Evolutionary conservation across 2,797 vertebrate species (phyloP).

Genomic region (Muraenolepis orangiensis): DNA sequence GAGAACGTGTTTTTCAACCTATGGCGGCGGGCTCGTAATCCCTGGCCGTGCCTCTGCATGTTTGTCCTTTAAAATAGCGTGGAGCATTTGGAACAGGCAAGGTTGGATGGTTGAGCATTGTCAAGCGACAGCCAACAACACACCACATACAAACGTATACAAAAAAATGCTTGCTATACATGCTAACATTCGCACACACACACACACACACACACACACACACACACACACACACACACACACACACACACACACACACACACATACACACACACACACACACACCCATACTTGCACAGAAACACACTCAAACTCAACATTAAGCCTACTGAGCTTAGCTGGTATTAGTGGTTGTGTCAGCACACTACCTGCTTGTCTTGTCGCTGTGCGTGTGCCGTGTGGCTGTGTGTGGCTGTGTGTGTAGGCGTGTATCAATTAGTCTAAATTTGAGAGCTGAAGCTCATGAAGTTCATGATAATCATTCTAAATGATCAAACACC

Average conservation of each 20-base stretch:
- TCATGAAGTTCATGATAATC: too few species aligned
- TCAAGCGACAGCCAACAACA: too few species aligned
- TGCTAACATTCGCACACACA: not conserved
- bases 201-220: conserved; percentile 2
- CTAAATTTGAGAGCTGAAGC: too few species aligned
- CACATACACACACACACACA: not conserved
- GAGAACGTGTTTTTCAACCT: not conserved
- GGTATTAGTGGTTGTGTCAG: conserved; percentile 10
- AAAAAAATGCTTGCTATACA: not conserved
- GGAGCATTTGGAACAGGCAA: not conserved
- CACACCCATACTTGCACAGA: conserved; percentile 4
- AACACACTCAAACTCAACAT: conserved; percentile 2
- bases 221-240: not conserved
- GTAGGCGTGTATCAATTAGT: not conserved
- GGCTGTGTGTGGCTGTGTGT: conserved; percentile 4
- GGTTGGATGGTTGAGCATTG: not conserved
- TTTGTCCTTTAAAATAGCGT: not conserved
- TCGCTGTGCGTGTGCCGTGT: conserved; percentile 13
- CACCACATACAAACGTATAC: not conserved
- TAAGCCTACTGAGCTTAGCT: conserved; percentile 8
- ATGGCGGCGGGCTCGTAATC: not conserved
- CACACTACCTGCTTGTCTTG: conserved; percentile 4
- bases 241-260: not conserved
- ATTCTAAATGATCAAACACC: too few species aligned
- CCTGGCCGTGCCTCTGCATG: not conserved